Evolutionary conservation across 1,140 invertebrate genomes (phyloP).

Genomic region (Drosophila sulfurigaster): DNA sequence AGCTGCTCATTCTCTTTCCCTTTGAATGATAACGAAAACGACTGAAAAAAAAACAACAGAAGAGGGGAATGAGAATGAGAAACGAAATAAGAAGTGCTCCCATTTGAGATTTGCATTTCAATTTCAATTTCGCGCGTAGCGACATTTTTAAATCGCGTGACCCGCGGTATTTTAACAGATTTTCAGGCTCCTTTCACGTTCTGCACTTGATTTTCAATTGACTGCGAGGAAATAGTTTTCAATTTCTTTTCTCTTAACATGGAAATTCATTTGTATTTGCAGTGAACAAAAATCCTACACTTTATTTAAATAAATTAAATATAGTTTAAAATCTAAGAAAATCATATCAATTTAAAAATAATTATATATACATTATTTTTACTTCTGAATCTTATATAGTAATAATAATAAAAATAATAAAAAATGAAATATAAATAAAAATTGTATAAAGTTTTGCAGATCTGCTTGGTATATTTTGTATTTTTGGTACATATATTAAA

Average conservation of each 20-base stretch:
- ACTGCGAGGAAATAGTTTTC: constrained; percentile 52
- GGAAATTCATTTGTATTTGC: constrained; percentile 49
- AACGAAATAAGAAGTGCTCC: constrained; percentile 9
- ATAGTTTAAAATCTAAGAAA: too few species aligned
- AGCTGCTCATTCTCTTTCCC: constrained; percentile 18
- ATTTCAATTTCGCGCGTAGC: constrained; percentile 58
- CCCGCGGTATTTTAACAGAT: constrained; percentile 48
- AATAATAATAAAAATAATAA: too few species aligned
- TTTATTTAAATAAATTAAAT: too few species aligned
- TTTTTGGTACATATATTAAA: too few species aligned
- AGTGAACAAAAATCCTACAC: constrained; percentile 42
- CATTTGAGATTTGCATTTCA: constrained; percentile 74
- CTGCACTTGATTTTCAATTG: constrained; percentile 57
- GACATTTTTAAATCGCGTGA: constrained; percentile 66
- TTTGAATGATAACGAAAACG: not conserved
- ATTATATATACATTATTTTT: too few species aligned
- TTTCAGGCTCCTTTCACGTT: constrained; percentile 50
- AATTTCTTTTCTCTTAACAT: constrained; percentile 8
- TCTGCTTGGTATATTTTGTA: too few species aligned
- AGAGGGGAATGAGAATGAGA: not conserved
- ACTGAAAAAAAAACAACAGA: too few species aligned
- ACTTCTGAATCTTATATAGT: too few species aligned
- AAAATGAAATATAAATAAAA: too few species aligned
- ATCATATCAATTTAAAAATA: too few species aligned
- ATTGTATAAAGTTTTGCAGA: too few species aligned